Conservation (phyloP, 2,113 vertebrate species). For the Lanius ludovicianus region DNA sequence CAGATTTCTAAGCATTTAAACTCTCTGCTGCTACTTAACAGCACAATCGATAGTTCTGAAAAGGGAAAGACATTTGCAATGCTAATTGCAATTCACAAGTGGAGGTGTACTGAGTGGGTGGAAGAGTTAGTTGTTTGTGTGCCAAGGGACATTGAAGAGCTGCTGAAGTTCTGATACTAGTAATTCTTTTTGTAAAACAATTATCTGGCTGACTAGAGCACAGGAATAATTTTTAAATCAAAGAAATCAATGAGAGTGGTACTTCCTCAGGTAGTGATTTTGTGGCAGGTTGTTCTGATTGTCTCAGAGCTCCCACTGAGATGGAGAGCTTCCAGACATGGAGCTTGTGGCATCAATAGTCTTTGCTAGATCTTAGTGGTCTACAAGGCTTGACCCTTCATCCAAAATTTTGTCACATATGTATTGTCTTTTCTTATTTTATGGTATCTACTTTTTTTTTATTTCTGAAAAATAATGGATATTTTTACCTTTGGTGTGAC, state of each 20-base stretch:
- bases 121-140: conserved; percentile 37
- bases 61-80: conserved; percentile 59
- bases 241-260: background rate
- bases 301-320: background rate
- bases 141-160: conserved; percentile 15
- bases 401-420: background rate
- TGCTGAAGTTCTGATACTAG: conserved; percentile 10
- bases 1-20: background rate
- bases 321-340: background rate
- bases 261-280: background rate
- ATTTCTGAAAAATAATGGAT: background rate
- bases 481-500: background rate
- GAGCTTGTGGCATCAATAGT: background rate
- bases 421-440: background rate
- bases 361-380: background rate
- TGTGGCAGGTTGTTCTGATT: background rate
- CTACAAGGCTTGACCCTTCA: background rate
- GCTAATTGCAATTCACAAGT: conserved; percentile 50
- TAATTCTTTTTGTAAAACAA: conserved; percentile 26
- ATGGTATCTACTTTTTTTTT: background rate
- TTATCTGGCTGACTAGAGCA: background rate
- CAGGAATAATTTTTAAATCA: background rate
- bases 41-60: conserved; percentile 46
- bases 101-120: conserved; percentile 10
- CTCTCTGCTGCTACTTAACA: conserved; percentile 18